phyloP scores from a whole-genome alignment of 2,113 vertebrate genomes.

The Alethe castanea region DNA sequence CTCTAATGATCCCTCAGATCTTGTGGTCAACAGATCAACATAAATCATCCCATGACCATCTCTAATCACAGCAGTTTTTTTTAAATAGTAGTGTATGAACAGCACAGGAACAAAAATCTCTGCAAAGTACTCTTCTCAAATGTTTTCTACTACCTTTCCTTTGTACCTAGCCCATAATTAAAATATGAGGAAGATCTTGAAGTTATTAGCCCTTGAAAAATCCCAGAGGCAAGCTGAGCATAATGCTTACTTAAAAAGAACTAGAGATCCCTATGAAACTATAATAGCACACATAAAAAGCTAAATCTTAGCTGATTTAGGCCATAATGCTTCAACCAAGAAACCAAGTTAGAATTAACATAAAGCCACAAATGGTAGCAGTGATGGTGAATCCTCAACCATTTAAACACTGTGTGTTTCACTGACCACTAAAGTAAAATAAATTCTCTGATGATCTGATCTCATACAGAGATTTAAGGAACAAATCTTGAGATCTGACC shows the following conservation, averaged over 20 bases:
- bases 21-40: neutral
- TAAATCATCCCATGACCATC: neutral
- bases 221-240: neutral
- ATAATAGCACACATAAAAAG: accelerated
- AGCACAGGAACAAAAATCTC: neutral
- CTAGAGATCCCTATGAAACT: neutral
- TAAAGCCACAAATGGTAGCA: neutral
- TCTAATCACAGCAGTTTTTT: neutral
- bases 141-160: neutral
- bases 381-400: neutral
- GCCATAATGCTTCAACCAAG: neutral
- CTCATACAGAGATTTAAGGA: neutral
- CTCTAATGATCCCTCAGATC: neutral
- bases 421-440: neutral
- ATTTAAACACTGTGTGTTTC: neutral
- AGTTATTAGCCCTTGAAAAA: neutral
- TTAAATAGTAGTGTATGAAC: neutral
- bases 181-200: neutral
- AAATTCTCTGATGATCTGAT: neutral
- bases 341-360: neutral
- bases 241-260: neutral
- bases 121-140: neutral
- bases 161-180: neutral
- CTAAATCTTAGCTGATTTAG: neutral
- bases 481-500: neutral